Evolutionary conservation across 30 jellyfish, hydroid and myxozoan species (phyloP), one percentile per base, ranked within the genome.

Genomic region (Aurelia sp.): DNA sequence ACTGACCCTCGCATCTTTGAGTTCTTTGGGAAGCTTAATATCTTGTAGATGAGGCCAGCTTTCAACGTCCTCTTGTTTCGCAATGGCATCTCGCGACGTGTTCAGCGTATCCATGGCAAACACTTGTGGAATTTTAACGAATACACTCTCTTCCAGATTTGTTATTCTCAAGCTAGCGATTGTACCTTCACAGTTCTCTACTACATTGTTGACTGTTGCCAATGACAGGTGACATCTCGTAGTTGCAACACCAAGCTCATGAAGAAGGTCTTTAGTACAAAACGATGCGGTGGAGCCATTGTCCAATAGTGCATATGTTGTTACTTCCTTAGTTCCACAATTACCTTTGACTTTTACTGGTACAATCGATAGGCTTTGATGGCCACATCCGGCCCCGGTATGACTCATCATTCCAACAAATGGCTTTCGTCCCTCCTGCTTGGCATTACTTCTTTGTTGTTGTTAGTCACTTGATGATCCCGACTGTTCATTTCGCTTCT

Each of bases 201-300:
- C 53, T 9, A 27, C 76, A 44, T 74, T 64, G 51, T 15, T 47
- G 59, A 82, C 51, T 15, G 91, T 82, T 38, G 51, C 52, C 76
- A 82, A 30, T n/a, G 52, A 24, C 38, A 82, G 40, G 40, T 19
- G 76, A 69, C 80, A 55, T 35, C 30, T 60, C 20, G 48, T 82
- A 20, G 48, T 20, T 16, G 31, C 48, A 20, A 16, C 63, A 15
- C 80, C 71, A 66, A 76, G 85, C 61, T 53, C 64, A 63, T 48
- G 19, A 24, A 86, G 47, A 12, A 74, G 60, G 58, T 11, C 68
- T 6, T 74, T 66, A 10, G 69, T 47, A 60, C 87, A 76, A 68
- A 87, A 69, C 11, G 96, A 18, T 50, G 96, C 91, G 13, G 81
- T 77, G 13, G 87, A 66, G 44, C 96, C 87, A 59, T 84, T 87